Evolutionary conservation across 2,888 invertebrate genomes (phyloP).

Genomic region (Leucophenga maculata): DNA sequence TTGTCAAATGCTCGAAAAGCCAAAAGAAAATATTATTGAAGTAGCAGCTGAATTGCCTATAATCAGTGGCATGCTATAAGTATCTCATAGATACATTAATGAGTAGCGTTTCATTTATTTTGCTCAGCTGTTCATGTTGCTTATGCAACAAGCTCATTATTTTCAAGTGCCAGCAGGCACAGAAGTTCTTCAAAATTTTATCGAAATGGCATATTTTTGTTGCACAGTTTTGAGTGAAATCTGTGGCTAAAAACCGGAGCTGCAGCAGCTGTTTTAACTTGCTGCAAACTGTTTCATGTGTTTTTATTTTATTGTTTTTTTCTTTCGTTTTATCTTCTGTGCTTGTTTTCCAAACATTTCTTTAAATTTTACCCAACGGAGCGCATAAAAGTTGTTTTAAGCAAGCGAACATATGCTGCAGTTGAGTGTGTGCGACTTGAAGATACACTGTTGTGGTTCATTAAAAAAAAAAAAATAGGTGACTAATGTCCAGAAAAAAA

Average conservation of each 20-base stretch:
- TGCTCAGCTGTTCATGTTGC: background rate
- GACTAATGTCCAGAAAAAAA: too few relatives aligned
- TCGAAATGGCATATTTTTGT: background rate
- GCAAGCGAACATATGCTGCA: too few relatives aligned
- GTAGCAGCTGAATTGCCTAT: conserved; percentile 34
- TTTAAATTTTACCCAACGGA: conserved; percentile 12
- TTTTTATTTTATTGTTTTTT: background rate
- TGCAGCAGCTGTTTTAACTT: background rate
- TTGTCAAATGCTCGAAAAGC: conserved; percentile 42
- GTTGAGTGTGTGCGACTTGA: too few relatives aligned
- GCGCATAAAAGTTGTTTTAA: background rate
- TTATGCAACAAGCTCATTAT: conserved; percentile 39
- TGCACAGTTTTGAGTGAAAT: background rate
- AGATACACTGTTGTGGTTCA: too few relatives aligned
- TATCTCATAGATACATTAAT: conserved; percentile 12
- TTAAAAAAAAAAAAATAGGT: too few relatives aligned
- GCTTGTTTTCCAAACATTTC: background rate
- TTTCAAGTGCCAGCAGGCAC: background rate
- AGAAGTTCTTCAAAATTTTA: too few relatives aligned
- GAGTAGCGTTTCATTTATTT: too few relatives aligned
- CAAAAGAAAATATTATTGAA: conserved; percentile 31
- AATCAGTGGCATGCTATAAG: background rate
- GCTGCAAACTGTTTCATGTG: too few relatives aligned
- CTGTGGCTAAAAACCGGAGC: too few relatives aligned
- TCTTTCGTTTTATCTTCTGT: background rate